A percentile compares a stretch with the other conserved stretches of the same genome.
These are phyloP conservation scores for Pollenia griseotomentosa DNA, from an alignment of 2,888 invertebrate species.

Conservation along the genomic window DNA sequence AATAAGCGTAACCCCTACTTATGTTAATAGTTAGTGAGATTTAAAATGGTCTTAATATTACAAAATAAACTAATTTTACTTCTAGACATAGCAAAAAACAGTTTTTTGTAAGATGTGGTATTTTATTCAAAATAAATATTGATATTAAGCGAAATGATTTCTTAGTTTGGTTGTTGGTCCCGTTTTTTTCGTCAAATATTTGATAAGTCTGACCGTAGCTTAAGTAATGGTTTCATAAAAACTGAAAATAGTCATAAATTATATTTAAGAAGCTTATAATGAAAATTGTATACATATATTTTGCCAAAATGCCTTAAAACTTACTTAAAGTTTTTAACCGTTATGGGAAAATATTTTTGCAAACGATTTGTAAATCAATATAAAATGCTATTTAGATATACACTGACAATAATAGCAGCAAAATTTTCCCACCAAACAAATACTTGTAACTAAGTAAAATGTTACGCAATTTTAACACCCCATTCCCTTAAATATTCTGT, in stretches of 20 bases:
- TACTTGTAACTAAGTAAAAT: background rate
- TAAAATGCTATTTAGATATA: slow-evolving; percentile 8
- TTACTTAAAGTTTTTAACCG: background rate
- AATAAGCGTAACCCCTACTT: too few species aligned
- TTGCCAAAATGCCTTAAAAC: too few species aligned
- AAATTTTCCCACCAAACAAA: background rate
- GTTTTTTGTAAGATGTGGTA: too few species aligned
- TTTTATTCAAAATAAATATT: too few species aligned
- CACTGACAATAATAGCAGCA: background rate
- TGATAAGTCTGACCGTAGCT: too few species aligned
- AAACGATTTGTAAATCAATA: slow-evolving; percentile 18
- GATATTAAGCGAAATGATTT: too few species aligned
- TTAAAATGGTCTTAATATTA: too few species aligned
- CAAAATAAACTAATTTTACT: too few species aligned
- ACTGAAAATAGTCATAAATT: slow-evolving; percentile 6
- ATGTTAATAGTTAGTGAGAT: too few species aligned
- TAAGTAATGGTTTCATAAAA: background rate
- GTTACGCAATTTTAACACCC: background rate
- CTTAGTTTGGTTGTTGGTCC: too few species aligned
- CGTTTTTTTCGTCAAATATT: too few species aligned
- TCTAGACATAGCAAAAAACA: too few species aligned
- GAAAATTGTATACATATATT: background rate
- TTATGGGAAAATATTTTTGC: slow-evolving; percentile 33
- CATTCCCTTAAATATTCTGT: background rate
- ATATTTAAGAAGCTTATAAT: slow-evolving; percentile 21